Conservation (phyloP, 2,888 invertebrate species). For the Rugalucina vietnamica region DNA sequence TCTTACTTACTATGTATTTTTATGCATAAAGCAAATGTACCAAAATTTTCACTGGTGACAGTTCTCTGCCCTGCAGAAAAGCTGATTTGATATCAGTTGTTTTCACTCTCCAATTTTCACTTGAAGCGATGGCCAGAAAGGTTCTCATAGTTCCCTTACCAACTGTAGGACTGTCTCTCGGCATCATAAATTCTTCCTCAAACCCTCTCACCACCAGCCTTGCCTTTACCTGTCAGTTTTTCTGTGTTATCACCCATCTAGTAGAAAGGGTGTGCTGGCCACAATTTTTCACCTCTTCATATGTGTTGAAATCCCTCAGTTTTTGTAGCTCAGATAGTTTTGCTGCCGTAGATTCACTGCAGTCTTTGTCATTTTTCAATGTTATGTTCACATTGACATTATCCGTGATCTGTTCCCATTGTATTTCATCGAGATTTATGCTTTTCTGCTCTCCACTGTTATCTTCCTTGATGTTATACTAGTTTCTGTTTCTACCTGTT, state of each 20-base stretch:
- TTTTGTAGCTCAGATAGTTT: constrained; percentile 7
- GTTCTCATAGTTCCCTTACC: constrained; percentile 36
- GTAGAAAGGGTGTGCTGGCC: neutral
- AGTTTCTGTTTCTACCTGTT: constrained; percentile 23
- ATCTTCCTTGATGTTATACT: constrained; percentile 30
- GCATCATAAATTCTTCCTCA: too few relatives aligned
- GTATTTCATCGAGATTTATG: constrained; percentile 12
- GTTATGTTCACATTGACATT: constrained; percentile 5
- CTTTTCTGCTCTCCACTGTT: constrained; percentile 17
- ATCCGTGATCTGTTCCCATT: constrained; percentile 20
- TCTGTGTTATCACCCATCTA: constrained; percentile 34
- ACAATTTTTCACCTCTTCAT: neutral
- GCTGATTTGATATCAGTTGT: too few relatives aligned
- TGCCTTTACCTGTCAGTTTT: constrained; percentile 35
- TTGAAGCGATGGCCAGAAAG: constrained; percentile 22
- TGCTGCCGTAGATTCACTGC: too few relatives aligned
- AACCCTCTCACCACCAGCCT: constrained; percentile 37
- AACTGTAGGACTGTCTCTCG: constrained; percentile 38
- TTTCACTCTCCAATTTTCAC: constrained; percentile 55
- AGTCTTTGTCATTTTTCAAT: neutral
- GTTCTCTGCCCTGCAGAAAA: too few relatives aligned
- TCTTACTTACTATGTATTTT: too few relatives aligned
- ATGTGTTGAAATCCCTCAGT: constrained; percentile 7
- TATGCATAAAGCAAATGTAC: too few relatives aligned
- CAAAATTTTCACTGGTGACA: too few relatives aligned